These are phyloP conservation scores for Mythimna vitellina DNA, from an alignment of 2,888 invertebrate genomes.

Conservation along the genomic window DNA sequence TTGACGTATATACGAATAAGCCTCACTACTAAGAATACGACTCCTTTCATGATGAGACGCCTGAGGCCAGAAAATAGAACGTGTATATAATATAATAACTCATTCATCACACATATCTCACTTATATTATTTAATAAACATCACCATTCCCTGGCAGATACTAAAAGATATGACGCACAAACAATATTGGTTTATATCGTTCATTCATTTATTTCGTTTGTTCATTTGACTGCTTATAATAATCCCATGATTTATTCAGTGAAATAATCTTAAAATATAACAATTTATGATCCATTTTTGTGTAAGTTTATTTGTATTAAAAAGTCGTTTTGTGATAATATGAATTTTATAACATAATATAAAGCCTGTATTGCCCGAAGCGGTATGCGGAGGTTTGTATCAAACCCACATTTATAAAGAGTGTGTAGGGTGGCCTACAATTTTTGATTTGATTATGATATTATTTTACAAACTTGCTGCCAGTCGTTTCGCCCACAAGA, in stretches of 20 bases:
- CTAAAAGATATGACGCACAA: slow-evolving; percentile 39
- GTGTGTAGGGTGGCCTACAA: no score
- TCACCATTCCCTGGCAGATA: slow-evolving; percentile 6
- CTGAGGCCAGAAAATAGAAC: slow-evolving; percentile 1
- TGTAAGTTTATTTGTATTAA: slow-evolving; percentile 24
- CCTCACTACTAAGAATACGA: neutral
- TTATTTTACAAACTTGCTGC: no score
- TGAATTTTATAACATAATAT: neutral
- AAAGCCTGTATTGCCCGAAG: no score
- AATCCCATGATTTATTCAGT: slow-evolving; percentile 43
- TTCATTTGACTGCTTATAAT: slow-evolving; percentile 44
- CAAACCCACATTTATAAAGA: neutral
- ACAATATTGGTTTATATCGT: slow-evolving; percentile 27
- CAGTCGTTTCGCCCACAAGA: no score
- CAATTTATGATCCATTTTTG: slow-evolving; percentile 10
- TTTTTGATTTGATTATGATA: no score
- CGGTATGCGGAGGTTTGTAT: neutral
- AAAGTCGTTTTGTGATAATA: slow-evolving; percentile 13
- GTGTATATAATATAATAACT: slow-evolving; percentile 14
- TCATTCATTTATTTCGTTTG: slow-evolving; percentile 34
- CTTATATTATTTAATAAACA: slow-evolving; percentile 39
- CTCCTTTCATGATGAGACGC: neutral
- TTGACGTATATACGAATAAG: neutral
- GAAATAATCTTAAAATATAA: slow-evolving; percentile 24
- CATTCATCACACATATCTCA: slow-evolving; percentile 19